Evolutionary conservation across 2,888 invertebrate genomes (phyloP).

Genomic region (Fragum sueziense): DNA sequence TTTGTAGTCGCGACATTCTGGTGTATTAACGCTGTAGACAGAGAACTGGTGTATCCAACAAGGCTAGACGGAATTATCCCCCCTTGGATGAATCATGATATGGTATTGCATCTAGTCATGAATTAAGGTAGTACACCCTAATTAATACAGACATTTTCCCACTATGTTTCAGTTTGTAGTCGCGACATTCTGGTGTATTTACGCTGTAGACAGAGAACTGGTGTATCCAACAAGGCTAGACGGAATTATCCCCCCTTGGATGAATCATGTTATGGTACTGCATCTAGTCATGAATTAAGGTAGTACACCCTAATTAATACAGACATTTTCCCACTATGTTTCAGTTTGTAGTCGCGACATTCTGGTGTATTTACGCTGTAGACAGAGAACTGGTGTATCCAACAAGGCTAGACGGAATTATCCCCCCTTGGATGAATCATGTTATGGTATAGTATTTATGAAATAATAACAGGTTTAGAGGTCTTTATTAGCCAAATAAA

Average conservation of each 20-base stretch:
- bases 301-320: too few relatives aligned
- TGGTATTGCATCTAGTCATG: too few relatives aligned
- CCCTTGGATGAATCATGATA: constrained; percentile 92
- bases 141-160: too few relatives aligned
- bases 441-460: constrained; percentile 80
- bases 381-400: constrained; percentile 96
- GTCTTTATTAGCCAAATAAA: too few relatives aligned
- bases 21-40: constrained; percentile 93
- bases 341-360: constrained; percentile 90
- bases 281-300: too few relatives aligned
- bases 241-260: constrained; percentile 93
- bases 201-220: constrained; percentile 93
- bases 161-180: constrained; percentile 88
- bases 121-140: too few relatives aligned
- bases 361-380: constrained; percentile 94
- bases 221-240: constrained; percentile 94
- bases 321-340: too few relatives aligned
- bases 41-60: constrained; percentile 94
- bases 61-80: constrained; percentile 93
- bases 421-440: constrained; percentile 96
- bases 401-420: constrained; percentile 90
- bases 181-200: constrained; percentile 94
- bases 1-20: constrained; percentile 94
- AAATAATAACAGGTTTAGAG: too few relatives aligned
- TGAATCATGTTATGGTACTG: constrained; percentile 89